Evolutionary conservation across 2,113 vertebrate genomes (phyloP).

Genomic region (Gymnogyps californianus): DNA sequence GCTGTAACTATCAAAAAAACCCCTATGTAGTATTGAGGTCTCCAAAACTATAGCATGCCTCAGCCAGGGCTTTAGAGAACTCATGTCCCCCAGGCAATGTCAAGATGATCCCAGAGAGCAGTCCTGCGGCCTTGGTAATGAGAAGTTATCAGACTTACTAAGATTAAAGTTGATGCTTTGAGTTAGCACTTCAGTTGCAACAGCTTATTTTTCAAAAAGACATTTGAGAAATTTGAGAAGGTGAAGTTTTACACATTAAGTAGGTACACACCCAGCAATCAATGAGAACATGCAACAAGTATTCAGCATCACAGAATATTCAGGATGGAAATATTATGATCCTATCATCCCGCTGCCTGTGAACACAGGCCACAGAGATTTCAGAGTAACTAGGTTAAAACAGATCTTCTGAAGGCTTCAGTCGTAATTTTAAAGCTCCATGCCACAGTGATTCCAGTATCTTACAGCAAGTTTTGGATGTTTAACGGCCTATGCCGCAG

Average conservation of each 20-base stretch:
- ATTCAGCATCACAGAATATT: neutral
- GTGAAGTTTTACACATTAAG: neutral
- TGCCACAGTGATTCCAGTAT: neutral
- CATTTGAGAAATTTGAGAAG: neutral
- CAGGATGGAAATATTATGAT: neutral
- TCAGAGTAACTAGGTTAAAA: neutral
- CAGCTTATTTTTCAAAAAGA: neutral
- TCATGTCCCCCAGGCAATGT: neutral
- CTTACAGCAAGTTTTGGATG: neutral
- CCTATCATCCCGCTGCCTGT: neutral
- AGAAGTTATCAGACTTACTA: neutral
- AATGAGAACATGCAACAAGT: neutral
- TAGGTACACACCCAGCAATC: neutral
- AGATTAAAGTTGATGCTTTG: neutral
- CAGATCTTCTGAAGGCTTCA: neutral
- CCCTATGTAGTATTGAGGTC: fast-evolving
- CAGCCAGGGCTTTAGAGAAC: neutral
- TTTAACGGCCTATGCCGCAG: neutral
- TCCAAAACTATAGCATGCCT: neutral
- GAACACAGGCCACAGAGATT: neutral
- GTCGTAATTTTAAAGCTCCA: neutral
- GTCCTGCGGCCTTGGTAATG: neutral
- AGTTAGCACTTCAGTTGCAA: neutral
- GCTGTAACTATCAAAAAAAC: neutral
- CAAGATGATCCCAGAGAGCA: neutral